These are phyloP conservation scores for Heliconius eleuchia DNA, from an alignment of 1,140 invertebrate genomes.

Conservation along the genomic window DNA sequence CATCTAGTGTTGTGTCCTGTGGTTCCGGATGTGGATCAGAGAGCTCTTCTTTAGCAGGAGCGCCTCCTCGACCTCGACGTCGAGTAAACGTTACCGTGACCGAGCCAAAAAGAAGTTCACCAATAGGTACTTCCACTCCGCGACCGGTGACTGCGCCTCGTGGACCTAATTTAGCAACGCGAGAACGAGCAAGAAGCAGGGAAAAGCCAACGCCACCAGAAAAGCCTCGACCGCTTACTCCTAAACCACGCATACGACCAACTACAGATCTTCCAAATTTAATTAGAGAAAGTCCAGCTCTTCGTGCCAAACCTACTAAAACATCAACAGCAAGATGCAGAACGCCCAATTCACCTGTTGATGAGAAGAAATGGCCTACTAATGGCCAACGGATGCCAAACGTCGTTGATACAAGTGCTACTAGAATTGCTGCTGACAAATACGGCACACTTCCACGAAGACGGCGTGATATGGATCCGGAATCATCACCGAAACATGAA, in stretches of 20 bases:
- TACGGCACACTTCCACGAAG: conserved; percentile 90
- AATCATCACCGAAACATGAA: conserved; percentile 77
- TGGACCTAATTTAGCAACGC: conserved; percentile 73
- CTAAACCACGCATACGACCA: conserved; percentile 82
- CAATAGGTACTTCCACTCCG: conserved; percentile 79
- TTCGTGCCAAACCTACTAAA: conserved; percentile 81
- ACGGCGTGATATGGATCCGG: conserved; percentile 82
- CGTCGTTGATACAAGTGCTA: conserved; percentile 69
- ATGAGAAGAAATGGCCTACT: conserved; percentile 86
- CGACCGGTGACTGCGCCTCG: conserved; percentile 80
- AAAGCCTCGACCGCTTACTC: conserved; percentile 75
- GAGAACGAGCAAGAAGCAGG: conserved; percentile 81
- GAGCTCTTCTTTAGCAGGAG: conserved; percentile 84
- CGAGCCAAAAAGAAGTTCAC: conserved; percentile 65
- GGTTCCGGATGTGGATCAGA: conserved; percentile 89
- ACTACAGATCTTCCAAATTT: conserved; percentile 78
- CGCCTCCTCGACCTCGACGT: conserved; percentile 66
- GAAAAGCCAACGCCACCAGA: conserved; percentile 77
- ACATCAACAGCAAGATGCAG: conserved; percentile 82
- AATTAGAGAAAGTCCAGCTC: conserved; percentile 77
- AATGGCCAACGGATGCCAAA: conserved; percentile 63
- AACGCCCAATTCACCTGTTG: conserved; percentile 85
- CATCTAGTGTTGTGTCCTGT: conserved; percentile 88
- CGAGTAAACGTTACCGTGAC: conserved; percentile 69
- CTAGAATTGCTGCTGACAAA: conserved; percentile 84